Base-by-base conservation (phyloP, 2,797 vertebrate genomes). In the Gymnodraco acuticeps region DNA sequence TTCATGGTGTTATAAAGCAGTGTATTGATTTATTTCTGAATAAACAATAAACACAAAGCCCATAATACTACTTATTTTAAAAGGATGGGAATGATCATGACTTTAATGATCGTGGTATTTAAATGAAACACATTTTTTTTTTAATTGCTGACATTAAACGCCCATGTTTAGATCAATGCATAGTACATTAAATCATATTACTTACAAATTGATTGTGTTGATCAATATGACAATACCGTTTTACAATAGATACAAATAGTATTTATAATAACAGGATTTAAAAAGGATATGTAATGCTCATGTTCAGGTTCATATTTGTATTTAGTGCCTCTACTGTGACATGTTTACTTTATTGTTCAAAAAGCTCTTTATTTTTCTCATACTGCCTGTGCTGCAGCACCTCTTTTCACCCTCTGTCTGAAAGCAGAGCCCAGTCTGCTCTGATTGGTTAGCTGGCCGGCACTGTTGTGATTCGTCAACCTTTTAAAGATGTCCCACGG, bases 31-130 rank as follows among this genome's bases (percentile, higher is more conserved):
- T 45, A 1, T 19, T 53, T 70, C 41, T 27, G 65, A 60, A 23
- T n/a, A 13, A 10, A 15, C 55, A 41, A 13, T 31, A 19, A 65
- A 48, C 33, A 60, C 48, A 42, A 33, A 45, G 17, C 42, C 54
- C 60, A 47, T 31, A 3, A 16, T 12, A 51, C 12, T 17, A 62
- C n/a, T 14, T 31, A 61, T 61, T 17, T 9, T 2, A 58, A 72
- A 60, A n/a, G 7, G 47, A 54, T 17, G 42, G 41, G 69, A 78
- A 64, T 75, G 33, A 46, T 53, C 5, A 60, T 56, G 14, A 46
- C 45, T 19, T 61, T 69, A 64, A 69, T 61, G 54, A 65, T 58
- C n/a, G 9, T 52, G 68, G 64, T 54, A 75, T 78, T 82, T 75
- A 54, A 61, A 59, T 72, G 20, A 56, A 46, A 70, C 48, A 27